Conservation (phyloP, 2,888 invertebrate genomes). For the Volucella inflata region DNA sequence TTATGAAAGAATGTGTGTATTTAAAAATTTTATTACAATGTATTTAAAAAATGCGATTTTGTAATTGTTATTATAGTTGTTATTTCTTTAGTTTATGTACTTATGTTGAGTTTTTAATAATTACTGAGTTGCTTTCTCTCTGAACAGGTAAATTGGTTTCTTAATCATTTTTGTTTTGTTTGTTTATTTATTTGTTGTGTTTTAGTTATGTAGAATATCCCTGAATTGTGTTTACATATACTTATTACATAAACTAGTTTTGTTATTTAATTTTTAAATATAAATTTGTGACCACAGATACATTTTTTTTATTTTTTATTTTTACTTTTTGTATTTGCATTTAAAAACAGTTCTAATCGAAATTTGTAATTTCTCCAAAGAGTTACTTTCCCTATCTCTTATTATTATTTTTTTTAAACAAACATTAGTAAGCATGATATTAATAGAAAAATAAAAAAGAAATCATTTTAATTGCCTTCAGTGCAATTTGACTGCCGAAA, state of each 20-base stretch:
- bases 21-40: not conserved
- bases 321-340: constrained; percentile 23
- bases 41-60: constrained; percentile 24
- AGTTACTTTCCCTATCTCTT: constrained; percentile 4
- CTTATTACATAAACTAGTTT: constrained; percentile 47
- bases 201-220: constrained; percentile 71
- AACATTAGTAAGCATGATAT: constrained; percentile 59
- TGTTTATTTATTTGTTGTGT: constrained; percentile 28
- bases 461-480: constrained; percentile 19
- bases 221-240: constrained; percentile 68
- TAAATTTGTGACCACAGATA: constrained; percentile 74
- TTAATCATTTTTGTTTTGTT: constrained; percentile 47
- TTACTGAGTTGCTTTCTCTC: constrained; percentile 64
- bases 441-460: constrained; percentile 46
- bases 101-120: constrained; percentile 32
- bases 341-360: constrained; percentile 18
- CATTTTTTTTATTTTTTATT: constrained; percentile 55
- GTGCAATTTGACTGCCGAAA: constrained; percentile 62
- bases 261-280: constrained; percentile 44
- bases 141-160: constrained; percentile 68
- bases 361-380: constrained; percentile 52
- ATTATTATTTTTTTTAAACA: constrained; percentile 12
- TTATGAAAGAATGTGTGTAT: constrained; percentile 23
- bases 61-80: constrained; percentile 5
- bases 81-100: not conserved